A percentile compares a stretch with the other conserved stretches of the same genome.
Evolutionary conservation across 2,113 vertebrate species (phyloP).

Genomic region (Entosphenus tridentatus): DNA sequence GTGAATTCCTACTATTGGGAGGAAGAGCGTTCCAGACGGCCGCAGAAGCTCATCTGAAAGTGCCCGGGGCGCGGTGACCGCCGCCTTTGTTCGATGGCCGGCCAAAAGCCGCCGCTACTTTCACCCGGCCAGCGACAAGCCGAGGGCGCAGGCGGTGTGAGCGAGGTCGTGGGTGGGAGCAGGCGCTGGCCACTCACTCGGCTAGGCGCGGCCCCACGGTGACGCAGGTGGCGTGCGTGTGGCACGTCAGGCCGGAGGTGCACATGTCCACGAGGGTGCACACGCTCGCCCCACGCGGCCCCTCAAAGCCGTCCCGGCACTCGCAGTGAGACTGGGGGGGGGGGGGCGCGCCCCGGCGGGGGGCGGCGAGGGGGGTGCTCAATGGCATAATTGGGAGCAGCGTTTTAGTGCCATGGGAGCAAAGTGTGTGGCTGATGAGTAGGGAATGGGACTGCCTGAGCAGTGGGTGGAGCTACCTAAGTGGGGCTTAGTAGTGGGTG

Average conservation of each 20-base stretch:
- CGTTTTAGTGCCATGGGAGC: background rate
- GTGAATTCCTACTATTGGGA: too few relatives aligned
- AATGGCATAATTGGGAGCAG: background rate
- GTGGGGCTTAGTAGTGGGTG: background rate
- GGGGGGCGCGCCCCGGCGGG: background rate
- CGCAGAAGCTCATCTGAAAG: too few relatives aligned
- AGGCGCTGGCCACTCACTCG: too few relatives aligned
- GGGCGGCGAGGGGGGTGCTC: constrained; percentile 4
- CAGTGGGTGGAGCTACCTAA: background rate
- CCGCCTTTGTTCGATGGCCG: too few relatives aligned
- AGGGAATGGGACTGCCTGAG: background rate
- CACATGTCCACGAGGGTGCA: constrained; percentile 40
- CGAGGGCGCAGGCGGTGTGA: too few relatives aligned
- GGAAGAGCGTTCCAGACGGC: too few relatives aligned
- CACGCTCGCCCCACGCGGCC: constrained; percentile 21
- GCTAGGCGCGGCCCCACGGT: constrained; percentile 13
- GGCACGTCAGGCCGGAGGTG: constrained; percentile 34
- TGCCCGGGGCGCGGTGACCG: too few relatives aligned
- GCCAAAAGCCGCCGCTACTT: too few relatives aligned
- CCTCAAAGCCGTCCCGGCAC: constrained; percentile 41
- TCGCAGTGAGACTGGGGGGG: constrained; percentile 51
- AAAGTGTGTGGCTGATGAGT: background rate
- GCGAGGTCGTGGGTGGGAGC: too few relatives aligned
- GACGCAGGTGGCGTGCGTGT: constrained; percentile 39
- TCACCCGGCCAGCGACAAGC: too few relatives aligned